Conservation (phyloP, 37 sponge, comb jelly and placozoan genomes). For the Oopsacas minuta region DNA sequence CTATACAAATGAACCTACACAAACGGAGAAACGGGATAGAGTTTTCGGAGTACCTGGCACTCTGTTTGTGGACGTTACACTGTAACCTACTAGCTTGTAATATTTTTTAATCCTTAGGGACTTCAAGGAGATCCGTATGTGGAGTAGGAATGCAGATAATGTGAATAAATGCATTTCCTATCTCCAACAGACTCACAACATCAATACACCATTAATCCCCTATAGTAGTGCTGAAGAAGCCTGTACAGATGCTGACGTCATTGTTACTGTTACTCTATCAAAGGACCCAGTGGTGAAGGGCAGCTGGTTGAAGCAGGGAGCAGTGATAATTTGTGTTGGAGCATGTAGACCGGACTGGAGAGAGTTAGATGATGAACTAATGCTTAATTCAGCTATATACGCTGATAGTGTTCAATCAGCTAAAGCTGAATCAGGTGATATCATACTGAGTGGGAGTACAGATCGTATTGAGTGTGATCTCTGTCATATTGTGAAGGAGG, state of each 20-base stretch:
- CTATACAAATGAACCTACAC: too few relatives aligned
- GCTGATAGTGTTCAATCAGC: conserved; percentile 67
- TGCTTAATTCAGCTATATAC: conserved; percentile 55
- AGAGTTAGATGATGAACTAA: conserved; percentile 74
- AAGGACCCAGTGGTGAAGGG: conserved; percentile 63
- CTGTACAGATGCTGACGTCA: conserved; percentile 67
- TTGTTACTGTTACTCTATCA: conserved; percentile 69
- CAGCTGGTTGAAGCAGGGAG: conserved; percentile 78
- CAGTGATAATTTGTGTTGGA: conserved; percentile 64
- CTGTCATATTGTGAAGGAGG: conserved; percentile 47
- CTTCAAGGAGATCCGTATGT: conserved; percentile 46
- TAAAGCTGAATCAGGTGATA: conserved; percentile 74
- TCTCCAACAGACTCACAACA: conserved; percentile 29
- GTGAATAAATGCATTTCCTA: conserved; percentile 45
- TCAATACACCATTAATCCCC: neutral
- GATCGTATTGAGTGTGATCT: conserved; percentile 26
- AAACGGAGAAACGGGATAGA: too few relatives aligned
- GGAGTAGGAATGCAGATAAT: conserved; percentile 44
- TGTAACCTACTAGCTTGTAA: too few relatives aligned
- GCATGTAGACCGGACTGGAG: conserved; percentile 57
- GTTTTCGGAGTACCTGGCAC: too few relatives aligned
- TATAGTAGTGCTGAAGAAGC: conserved; percentile 47
- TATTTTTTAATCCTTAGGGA: too few relatives aligned
- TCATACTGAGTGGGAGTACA: conserved; percentile 45
- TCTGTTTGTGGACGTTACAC: too few relatives aligned